Base-by-base conservation (phyloP, 2,797 vertebrate genomes). In the Percopsis omiscomaycus region DNA sequence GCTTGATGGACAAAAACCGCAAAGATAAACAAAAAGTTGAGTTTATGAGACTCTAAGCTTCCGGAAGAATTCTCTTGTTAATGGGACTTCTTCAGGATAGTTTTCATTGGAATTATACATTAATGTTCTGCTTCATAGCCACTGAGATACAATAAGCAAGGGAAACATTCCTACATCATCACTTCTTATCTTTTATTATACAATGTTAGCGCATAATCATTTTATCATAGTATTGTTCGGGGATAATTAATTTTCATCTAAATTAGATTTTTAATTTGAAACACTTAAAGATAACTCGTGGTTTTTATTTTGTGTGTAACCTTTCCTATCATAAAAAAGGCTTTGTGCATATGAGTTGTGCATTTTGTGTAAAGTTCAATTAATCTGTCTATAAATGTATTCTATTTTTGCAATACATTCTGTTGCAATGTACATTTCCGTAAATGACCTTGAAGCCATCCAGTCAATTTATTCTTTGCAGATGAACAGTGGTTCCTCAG, bases 221-320 rank as follows among this genome's bases (percentile, higher is more conserved):
- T 59, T 59, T 49, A 86, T 88, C 83, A 69, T 84, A 71, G 79
- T 72, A 86, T 86, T 86, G 86, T 89, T 84, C 59, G 88, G 85
- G 78, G 78, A 79, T 90, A 88, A 92, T 92, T 90, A 71, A 86
- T 90, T 89, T 88, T 75, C 47, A 84, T 87, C 88, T 89, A 78
- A 87, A 88, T 85, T 68, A 64, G 52, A 71, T 52, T 88, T 84
- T 87, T 88, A 85, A 89, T 89, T 86, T 82, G 68, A 86, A 84
- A 82, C 76, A 80, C 63, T 72, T 55, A 69, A 64, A 76, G 64
- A 78, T 77, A 59, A 64, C 65, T 77, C 3, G 5, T 50, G 74
- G 84, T 85, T 80, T 77, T 84, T 73, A 75, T 70, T 45, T 59
- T 59, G 54, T 9, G 49, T 76, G 76, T 77, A 75, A 69, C 61